Evolutionary conservation across 2,888 invertebrate species (phyloP).

Genomic region (Liopterus haemorrhoidalis): DNA sequence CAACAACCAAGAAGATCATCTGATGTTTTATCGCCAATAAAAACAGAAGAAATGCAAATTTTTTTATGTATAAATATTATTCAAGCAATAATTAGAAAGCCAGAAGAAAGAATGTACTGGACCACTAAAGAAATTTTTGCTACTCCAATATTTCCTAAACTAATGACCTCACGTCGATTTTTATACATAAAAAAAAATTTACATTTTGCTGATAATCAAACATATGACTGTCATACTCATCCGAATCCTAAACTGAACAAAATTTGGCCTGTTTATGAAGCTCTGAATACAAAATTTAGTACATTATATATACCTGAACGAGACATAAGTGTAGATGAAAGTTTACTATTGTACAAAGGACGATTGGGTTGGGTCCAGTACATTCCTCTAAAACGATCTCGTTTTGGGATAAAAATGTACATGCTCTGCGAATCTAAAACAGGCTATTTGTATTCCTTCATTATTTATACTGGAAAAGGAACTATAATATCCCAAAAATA

Average conservation of each 20-base stretch:
- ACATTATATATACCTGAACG: conserved; percentile 23
- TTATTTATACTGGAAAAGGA: conserved; percentile 33
- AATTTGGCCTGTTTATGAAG: conserved; percentile 26
- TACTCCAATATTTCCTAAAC: conserved; percentile 11
- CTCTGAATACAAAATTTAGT: conserved; percentile 16
- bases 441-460: conserved; percentile 33
- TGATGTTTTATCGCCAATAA: conserved; percentile 4
- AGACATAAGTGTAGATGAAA: conserved; percentile 34
- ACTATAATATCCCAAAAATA: conserved; percentile 14
- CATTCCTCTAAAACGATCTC: conserved; percentile 34
- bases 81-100: conserved; percentile 21
- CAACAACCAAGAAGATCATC: conserved; percentile 3
- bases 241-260: conserved; percentile 23
- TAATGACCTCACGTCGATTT: conserved; percentile 2
- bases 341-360: conserved; percentile 35
- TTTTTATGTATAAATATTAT: conserved; percentile 21
- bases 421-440: conserved; percentile 36
- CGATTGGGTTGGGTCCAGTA: conserved; percentile 36
- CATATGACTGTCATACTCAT: conserved; percentile 16
- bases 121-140: conserved; percentile 15
- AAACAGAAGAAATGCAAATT: conserved; percentile 15
- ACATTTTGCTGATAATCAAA: conserved; percentile 17
- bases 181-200: conserved; percentile 16
- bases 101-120: conserved; percentile 26
- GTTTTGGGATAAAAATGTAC: conserved; percentile 37